Evolutionary conservation across 2,113 vertebrate species (phyloP), one percentile per base, ranked within the genome.

Genomic region (Hiodon alosoides): DNA sequence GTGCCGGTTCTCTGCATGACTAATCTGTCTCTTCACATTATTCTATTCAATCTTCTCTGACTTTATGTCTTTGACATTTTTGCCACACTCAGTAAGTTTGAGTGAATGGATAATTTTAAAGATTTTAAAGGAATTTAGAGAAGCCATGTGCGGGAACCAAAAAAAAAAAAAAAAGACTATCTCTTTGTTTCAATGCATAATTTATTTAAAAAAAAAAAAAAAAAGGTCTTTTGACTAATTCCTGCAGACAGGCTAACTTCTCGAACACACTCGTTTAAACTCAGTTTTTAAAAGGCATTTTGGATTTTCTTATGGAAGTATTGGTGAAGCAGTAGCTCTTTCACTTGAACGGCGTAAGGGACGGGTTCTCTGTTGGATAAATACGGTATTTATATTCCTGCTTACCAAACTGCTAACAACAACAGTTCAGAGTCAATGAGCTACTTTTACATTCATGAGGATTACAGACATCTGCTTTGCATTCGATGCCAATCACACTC

Each of bases 41-140:
- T 98, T 98, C 98, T 98, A 99, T 98, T 98, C 96, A 96, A 96
- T 99, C 96, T 98, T 94, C 94, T 93, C 94, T 94, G 95, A 96
- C 95, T 98, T 98, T 98, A 97, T 97, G 95, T 95, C 94, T 98
- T 95, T 96, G 95, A 99, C 96, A 98, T 99, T 99, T 97, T 97
- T 98, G 95, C 95, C 94, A 94, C 95, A 98, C 95, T 97, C 97
- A 96, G 96, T 94, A 97, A 98, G 95, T 98, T 97, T 97, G 92
- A 98, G 95, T 98, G 95, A 98, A 98, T 98, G 96, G 95, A 95
- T 95, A 98, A 97, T 98, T 98, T 98, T 97, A 95, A 96, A 96
- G 95, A 98, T 97, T 98, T 97, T 96, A 95, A 97, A 96, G 95
- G 94, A 94, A 90, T 95, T 95, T 91, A 92, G 93, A 93, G 90